phyloP scores from a whole-genome alignment of 2,888 invertebrate genomes.

The Ommatoiulus sabulosus region DNA sequence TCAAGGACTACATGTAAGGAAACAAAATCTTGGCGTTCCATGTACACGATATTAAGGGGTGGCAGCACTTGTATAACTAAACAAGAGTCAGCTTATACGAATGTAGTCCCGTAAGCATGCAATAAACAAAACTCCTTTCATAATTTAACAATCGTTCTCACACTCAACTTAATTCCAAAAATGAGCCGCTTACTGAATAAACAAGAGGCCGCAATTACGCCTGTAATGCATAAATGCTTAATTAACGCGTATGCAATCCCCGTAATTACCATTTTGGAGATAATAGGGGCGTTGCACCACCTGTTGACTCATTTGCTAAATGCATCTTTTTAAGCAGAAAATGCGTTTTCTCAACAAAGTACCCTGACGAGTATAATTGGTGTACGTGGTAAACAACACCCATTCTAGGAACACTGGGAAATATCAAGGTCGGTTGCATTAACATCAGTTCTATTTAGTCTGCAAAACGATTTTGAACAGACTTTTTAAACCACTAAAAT shows the following conservation, averaged over 20 bases:
- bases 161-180: not conserved
- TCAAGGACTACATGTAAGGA: too few species aligned
- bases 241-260: not conserved
- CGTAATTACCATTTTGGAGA: not conserved
- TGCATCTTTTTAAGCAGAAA: not conserved
- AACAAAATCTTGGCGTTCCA: too few species aligned
- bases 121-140: not conserved
- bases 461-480: not conserved
- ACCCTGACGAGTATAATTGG: not conserved
- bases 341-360: not conserved
- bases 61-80: too few species aligned
- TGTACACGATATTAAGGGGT: too few species aligned
- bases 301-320: constrained; percentile 7
- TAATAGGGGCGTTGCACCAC: not conserved
- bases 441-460: not conserved
- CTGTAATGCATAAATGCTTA: not conserved
- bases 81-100: too few species aligned
- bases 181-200: not conserved
- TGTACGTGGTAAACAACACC: not conserved
- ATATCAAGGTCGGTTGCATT: not conserved
- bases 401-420: not conserved
- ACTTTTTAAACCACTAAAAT: not conserved
- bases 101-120: too few species aligned
- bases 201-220: not conserved
- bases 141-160: not conserved